Base-by-base conservation (phyloP, 1,140 invertebrate genomes). In the Drosophila punjabiensis region DNA sequence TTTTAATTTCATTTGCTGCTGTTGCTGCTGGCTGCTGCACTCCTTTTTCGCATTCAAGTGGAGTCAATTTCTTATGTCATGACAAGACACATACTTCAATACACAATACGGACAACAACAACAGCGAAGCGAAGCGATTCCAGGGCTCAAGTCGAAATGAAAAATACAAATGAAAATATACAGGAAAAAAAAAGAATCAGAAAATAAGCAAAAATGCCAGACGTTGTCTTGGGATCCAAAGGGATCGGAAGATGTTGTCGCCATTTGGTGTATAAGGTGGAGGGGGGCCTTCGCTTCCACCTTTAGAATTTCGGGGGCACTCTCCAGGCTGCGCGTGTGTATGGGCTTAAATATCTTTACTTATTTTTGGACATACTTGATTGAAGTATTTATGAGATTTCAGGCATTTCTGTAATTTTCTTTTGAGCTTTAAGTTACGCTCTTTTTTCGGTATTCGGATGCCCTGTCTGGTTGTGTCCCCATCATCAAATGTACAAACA, bases 331-430 rank as follows among this genome's bases (percentile, higher is more conserved):
- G 70, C 68, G 28, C 45, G 62, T 70, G 53, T 58, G 37, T 68
- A 50, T 71, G 62, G 86, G 85, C 82, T 86, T 90, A 89, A 89
- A 89, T 90, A 89, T 90, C 87, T 90, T 90, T 82, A 80, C 86
- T 90, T 89, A 89, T 90, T 89, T 89, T 89, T 86, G 86, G 86
- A 90, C 82, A 89, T 89, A 90, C 86, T 89, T 90, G 86, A 89
- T 89, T 89, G 86, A 89, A 89, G 86, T 89, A 89, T 89, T 89
- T 89, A 89, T 89, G 86, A 90, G 86, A 89, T 89, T 89, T 89
- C 65, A 91, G 87, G 87, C 82, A 89, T 89, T 82, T 86, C 67
- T 82, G 86, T 90, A 89, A 89, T 90, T 90, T 90, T 74, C 73
- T 75, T 90, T 89, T 82, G 76, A 89, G 86, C 82, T 80, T 89